Conservation (phyloP, 2,888 invertebrate genomes). For the Diaperis boleti region DNA sequence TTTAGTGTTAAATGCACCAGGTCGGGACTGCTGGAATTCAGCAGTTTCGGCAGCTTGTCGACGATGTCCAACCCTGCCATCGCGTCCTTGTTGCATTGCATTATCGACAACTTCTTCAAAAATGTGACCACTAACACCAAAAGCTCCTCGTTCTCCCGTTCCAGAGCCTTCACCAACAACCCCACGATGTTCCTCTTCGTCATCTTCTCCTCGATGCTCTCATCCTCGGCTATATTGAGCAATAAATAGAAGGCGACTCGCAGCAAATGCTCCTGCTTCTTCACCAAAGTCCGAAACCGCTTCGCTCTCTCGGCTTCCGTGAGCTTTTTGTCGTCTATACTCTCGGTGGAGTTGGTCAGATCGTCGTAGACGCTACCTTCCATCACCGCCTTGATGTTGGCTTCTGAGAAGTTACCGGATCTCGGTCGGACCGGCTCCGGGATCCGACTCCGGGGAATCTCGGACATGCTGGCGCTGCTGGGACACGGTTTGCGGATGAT, state of each 20-base stretch:
- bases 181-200: conserved; percentile 91
- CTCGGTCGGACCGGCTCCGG: conserved; percentile 82
- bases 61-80: conserved; percentile 87
- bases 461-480: conserved; percentile 68
- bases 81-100: conserved; percentile 92
- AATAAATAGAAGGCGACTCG: conserved; percentile 93
- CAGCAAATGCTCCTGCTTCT: conserved; percentile 93
- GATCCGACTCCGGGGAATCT: conserved; percentile 75
- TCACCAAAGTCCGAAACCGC: conserved; percentile 88
- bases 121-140: conserved; percentile 92
- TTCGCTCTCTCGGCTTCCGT: conserved; percentile 68
- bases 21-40: conserved; percentile 74
- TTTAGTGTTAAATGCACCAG: conserved; percentile 87
- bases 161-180: conserved; percentile 88
- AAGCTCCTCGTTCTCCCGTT: conserved; percentile 90
- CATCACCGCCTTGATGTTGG: conserved; percentile 70
- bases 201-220: conserved; percentile 97
- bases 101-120: conserved; percentile 94
- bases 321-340: conserved; percentile 63
- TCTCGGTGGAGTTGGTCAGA: conserved; percentile 64
- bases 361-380: conserved; percentile 79
- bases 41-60: conserved; percentile 85
- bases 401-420: conserved; percentile 76
- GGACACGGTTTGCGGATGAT: conserved; percentile 61
- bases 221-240: conserved; percentile 95